Conservation (phyloP, 2,113 vertebrate species). For the Eonycteris spelaea region DNA sequence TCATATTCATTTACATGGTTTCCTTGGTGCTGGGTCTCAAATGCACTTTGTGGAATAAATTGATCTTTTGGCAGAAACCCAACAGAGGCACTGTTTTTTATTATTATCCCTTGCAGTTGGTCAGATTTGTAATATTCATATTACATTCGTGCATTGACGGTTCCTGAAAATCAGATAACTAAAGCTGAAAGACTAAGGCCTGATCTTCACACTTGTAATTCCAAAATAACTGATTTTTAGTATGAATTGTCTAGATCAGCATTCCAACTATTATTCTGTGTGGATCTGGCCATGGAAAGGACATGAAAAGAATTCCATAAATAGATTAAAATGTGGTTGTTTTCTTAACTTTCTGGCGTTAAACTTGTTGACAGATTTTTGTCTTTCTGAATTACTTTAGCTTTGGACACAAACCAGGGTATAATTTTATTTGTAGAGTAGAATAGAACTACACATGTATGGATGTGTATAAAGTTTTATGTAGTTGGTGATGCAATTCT, state of each 20-base stretch:
- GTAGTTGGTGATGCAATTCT: not conserved
- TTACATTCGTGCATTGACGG: not conserved
- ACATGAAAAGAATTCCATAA: not conserved
- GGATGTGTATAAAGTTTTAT: not conserved
- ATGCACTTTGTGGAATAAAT: not conserved
- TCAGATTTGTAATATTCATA: not conserved
- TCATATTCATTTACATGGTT: not conserved
- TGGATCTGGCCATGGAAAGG: not conserved
- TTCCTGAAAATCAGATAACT: not conserved
- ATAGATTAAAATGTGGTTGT: not conserved
- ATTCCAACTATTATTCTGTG: not conserved
- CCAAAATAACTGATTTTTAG: not conserved
- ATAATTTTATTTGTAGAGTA: not conserved
- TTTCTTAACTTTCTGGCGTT: not conserved
- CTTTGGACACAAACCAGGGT: not conserved
- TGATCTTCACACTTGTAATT: not conserved
- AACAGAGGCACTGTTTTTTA: not conserved
- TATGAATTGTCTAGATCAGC: not conserved
- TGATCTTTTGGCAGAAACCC: not conserved
- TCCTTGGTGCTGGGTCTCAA: not conserved
- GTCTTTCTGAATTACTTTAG: not conserved
- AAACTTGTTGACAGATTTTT: not conserved
- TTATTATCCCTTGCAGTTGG: not conserved
- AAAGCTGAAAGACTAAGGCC: not conserved
- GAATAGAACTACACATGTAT: not conserved